A percentile compares a stretch with the other conserved stretches of the same genome.
Conservation (phyloP, 2,113 vertebrate genomes). For the Triplophysa dalaica region DNA sequence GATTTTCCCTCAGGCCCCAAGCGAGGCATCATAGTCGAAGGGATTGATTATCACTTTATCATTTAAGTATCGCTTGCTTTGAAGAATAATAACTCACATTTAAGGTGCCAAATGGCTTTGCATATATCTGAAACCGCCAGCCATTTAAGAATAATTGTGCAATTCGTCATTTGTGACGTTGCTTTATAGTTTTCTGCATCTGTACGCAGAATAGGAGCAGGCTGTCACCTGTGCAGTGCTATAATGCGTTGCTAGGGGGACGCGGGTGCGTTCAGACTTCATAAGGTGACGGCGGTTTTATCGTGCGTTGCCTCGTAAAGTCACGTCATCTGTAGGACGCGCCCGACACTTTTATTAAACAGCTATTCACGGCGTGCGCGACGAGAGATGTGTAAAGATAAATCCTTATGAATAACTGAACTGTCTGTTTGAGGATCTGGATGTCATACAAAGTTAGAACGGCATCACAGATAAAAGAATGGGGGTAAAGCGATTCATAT, state of each 20-base stretch:
- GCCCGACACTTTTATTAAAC: conserved; percentile 70
- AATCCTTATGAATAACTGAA: conserved; percentile 52
- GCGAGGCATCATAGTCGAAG: conserved; percentile 68
- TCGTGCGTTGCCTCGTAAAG: conserved; percentile 74
- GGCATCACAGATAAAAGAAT: conserved; percentile 12
- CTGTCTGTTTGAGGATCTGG: conserved; percentile 43
- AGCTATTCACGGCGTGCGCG: conserved; percentile 60
- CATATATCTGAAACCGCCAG: conserved; percentile 74
- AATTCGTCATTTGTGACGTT: conserved; percentile 74
- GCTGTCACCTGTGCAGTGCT: conserved; percentile 62
- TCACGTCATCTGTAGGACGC: conserved; percentile 67
- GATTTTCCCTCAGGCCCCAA: conserved; percentile 60
- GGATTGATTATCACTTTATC: conserved; percentile 76
- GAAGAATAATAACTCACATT: conserved; percentile 72
- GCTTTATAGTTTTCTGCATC: conserved; percentile 72
- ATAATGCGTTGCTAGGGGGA: conserved; percentile 69
- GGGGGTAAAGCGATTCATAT: conserved; percentile 1
- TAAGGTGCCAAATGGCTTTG: conserved; percentile 71
- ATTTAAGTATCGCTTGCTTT: conserved; percentile 66
- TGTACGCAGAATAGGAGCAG: conserved; percentile 58
- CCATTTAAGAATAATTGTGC: conserved; percentile 75
- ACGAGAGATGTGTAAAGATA: conserved; percentile 45
- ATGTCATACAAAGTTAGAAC: conserved; percentile 37
- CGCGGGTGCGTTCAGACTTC: conserved; percentile 70
- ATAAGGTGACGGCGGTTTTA: conserved; percentile 73